phyloP scores from a whole-genome alignment of 1,140 invertebrate species.

The Drosophila murphyi region DNA sequence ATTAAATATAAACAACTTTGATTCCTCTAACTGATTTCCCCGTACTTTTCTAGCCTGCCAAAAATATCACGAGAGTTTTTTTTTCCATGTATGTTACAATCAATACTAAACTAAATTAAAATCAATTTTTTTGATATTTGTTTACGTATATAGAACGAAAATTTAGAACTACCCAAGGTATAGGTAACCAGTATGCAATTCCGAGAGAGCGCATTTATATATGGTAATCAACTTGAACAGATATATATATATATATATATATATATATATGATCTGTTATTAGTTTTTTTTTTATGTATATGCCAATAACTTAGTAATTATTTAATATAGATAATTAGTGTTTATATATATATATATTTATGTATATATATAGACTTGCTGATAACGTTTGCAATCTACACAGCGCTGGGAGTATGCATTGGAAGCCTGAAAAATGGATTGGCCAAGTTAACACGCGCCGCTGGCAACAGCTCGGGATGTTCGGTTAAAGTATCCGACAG shows the following conservation, averaged over 20 bases:
- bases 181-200: slow-evolving; percentile 40
- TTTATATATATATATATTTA: slow-evolving; percentile 36
- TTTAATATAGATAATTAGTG: slow-evolving; percentile 63
- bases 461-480: slow-evolving; percentile 87
- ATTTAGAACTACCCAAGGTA: slow-evolving; percentile 33
- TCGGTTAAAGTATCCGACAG: slow-evolving; percentile 89
- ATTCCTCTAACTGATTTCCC: slow-evolving; percentile 7
- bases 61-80: slow-evolving; percentile 77
- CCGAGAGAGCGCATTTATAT: slow-evolving; percentile 67
- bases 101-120: slow-evolving; percentile 23
- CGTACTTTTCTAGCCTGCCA: slow-evolving; percentile 39
- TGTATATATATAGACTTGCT: slow-evolving; percentile 51
- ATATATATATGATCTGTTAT: slow-evolving; percentile 26
- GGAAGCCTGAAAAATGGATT: slow-evolving; percentile 75
- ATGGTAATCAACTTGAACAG: slow-evolving; percentile 32
- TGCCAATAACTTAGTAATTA: slow-evolving; percentile 45
- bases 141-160: neutral
- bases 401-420: slow-evolving; percentile 59
- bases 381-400: slow-evolving; percentile 39
- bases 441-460: slow-evolving; percentile 83
- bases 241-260: slow-evolving; percentile 34
- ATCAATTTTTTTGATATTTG: neutral
- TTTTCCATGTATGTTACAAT: slow-evolving; percentile 61
- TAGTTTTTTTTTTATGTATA: slow-evolving; percentile 23
- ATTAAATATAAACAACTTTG: slow-evolving; percentile 51